Conservation (phyloP, 2,888 invertebrate species). For the Octodonta nipae region DNA sequence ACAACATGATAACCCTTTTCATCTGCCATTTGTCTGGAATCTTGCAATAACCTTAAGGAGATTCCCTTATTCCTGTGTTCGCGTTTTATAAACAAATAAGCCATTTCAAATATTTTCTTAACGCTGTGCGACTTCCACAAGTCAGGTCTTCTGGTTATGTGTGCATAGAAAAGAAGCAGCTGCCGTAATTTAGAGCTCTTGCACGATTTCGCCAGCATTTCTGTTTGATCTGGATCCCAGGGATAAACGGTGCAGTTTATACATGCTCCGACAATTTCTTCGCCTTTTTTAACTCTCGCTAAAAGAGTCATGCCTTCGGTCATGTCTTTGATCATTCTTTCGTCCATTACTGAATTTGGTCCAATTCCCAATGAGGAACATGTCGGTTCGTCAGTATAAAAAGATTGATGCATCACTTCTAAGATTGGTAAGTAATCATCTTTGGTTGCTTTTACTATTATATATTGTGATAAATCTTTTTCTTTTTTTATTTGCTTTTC, state of each 20-base stretch:
- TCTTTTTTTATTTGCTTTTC: too few species aligned
- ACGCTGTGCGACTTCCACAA: conserved; percentile 36
- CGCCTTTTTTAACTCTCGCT: conserved; percentile 31
- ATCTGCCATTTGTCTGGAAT: conserved; percentile 33
- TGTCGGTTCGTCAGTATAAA: conserved; percentile 43
- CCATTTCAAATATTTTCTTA: conserved; percentile 41
- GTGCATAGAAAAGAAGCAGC: conserved; percentile 41
- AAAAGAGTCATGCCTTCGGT: conserved; percentile 22
- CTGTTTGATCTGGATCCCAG: conserved; percentile 40
- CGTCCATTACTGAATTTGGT: conserved; percentile 21
- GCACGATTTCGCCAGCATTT: conserved; percentile 41
- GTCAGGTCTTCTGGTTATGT: conserved; percentile 37
- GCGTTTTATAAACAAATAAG: conserved; percentile 37
- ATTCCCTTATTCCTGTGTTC: conserved; percentile 40
- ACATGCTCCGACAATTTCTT: conserved; percentile 35
- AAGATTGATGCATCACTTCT: conserved; percentile 39
- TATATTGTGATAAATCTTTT: conserved; percentile 21
- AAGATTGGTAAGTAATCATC: conserved; percentile 36
- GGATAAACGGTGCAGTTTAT: conserved; percentile 39
- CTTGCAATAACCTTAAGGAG: conserved; percentile 33
- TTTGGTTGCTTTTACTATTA: conserved; percentile 33
- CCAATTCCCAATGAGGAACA: conserved; percentile 37
- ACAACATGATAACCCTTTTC: conserved; percentile 38
- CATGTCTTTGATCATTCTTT: conserved; percentile 22
- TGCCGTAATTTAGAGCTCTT: conserved; percentile 32